phyloP scores from a whole-genome alignment of 2,797 vertebrate genomes.

The Anolis apletophallus region DNA sequence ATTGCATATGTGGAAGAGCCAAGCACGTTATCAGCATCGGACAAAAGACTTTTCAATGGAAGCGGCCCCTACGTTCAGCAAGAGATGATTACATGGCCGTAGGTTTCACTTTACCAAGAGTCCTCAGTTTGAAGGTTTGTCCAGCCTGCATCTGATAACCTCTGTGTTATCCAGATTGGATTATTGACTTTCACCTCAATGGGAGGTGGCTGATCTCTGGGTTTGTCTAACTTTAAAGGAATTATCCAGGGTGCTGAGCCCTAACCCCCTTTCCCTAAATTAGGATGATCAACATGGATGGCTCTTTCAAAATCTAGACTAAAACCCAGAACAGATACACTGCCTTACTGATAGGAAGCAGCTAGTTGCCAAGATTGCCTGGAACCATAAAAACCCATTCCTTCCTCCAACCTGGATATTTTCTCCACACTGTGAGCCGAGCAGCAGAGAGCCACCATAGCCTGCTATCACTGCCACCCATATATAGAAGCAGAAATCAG shows the following conservation, averaged over 20 bases:
- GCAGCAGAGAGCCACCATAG: background rate
- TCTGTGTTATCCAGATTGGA: no score
- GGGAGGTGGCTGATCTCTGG: no score
- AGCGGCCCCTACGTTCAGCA: background rate
- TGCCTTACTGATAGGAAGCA: no score
- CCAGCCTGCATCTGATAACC: background rate
- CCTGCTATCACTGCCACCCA: slow-evolving; percentile 9
- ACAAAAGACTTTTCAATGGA: background rate
- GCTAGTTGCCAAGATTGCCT: background rate
- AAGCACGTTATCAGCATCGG: background rate
- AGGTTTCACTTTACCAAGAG: background rate
- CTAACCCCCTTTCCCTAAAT: no score
- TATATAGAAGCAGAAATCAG: slow-evolving; percentile 20
- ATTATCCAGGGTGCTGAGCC: no score
- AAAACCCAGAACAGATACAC: no score
- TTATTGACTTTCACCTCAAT: no score
- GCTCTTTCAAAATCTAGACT: no score
- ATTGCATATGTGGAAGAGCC: background rate
- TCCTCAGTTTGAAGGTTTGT: background rate
- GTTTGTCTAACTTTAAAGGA: no score
- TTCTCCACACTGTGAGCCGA: background rate
- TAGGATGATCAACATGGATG: no score
- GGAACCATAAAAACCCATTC: background rate
- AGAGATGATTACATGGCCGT: background rate
- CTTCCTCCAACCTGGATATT: background rate